Evolutionary conservation across 2,113 vertebrate genomes (phyloP).

Genomic region (Excalfactoria chinensis): DNA sequence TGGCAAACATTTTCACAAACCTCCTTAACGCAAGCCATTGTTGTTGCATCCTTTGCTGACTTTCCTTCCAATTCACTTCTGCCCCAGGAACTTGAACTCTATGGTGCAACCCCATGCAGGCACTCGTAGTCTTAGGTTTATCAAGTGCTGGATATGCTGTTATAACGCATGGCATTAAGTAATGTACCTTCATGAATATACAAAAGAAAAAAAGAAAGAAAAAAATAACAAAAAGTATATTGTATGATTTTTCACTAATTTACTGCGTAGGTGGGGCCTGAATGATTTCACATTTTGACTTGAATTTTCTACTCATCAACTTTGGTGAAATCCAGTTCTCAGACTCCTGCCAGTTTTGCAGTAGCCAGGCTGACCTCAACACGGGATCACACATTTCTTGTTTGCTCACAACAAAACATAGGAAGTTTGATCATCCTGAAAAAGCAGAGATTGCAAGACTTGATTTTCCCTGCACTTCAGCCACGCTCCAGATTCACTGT

Average conservation of each 20-base stretch:
- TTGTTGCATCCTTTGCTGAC: conserved; percentile 25
- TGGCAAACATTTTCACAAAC: conserved; percentile 70
- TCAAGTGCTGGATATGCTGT: conserved; percentile 65
- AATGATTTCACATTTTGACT: conserved; percentile 59
- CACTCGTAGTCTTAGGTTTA: conserved; percentile 53
- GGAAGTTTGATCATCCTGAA: conserved; percentile 45
- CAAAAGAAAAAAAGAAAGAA: rapidly evolving
- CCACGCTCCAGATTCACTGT: conserved; percentile 48
- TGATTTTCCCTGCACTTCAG: conserved; percentile 58
- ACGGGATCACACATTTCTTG: conserved; percentile 30
- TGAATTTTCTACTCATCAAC: conserved; percentile 21
- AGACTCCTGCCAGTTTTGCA: conserved; percentile 41
- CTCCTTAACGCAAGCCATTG: conserved; percentile 25
- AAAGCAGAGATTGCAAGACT: conserved; percentile 61
- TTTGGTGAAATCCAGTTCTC: conserved; percentile 25
- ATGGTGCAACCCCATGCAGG: conserved; percentile 72
- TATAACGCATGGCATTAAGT: conserved; percentile 58
- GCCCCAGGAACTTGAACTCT: conserved; percentile 59
- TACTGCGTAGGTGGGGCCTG: conserved; percentile 50
- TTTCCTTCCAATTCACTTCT: conserved; percentile 42
- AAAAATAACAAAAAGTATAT: not conserved
- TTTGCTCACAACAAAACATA: conserved; percentile 49
- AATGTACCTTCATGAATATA: conserved; percentile 69
- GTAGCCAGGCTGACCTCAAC: conserved; percentile 34
- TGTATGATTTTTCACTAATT: conserved; percentile 52